Evolutionary conservation across 1,140 invertebrate species (phyloP).

Genomic region (Drosophila ambigua): DNA sequence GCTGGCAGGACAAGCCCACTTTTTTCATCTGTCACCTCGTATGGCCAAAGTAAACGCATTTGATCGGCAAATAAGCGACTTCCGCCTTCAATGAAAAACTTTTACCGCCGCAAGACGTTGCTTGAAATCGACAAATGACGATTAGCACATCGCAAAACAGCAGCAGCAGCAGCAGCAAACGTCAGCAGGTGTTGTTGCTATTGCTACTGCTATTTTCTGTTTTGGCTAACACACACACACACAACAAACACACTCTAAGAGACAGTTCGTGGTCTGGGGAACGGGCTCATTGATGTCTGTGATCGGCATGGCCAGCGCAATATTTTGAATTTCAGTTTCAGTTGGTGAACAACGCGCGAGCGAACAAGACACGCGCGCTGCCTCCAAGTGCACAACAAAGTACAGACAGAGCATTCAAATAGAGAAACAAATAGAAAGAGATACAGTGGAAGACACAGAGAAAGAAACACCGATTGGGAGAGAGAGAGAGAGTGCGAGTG

Average conservation of each 20-base stretch:
- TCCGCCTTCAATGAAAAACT: conserved; percentile 41
- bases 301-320: conserved; percentile 66
- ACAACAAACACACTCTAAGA: conserved; percentile 7
- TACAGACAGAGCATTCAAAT: neutral
- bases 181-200: conserved; percentile 20
- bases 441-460: conserved; percentile 18
- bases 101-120: conserved; percentile 21
- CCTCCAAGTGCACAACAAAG: conserved; percentile 21
- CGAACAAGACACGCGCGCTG: conserved; percentile 61
- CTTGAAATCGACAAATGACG: conserved; percentile 42
- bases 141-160: conserved; percentile 47
- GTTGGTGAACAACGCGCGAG: conserved; percentile 64
- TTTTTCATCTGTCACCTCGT: neutral
- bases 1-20: conserved; percentile 5
- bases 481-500: conserved; percentile 21
- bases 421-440: neutral
- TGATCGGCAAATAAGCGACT: conserved; percentile 47
- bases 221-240: conserved; percentile 47
- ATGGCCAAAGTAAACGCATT: conserved; percentile 31
- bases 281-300: conserved; percentile 63
- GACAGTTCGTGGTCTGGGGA: conserved; percentile 22
- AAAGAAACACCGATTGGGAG: conserved; percentile 6
- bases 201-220: conserved; percentile 53
- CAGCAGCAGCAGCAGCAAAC: conserved; percentile 31
- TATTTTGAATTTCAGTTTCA: conserved; percentile 60